Base-by-base conservation (phyloP, 2,797 vertebrate species). In the Gymnodraco acuticeps region DNA sequence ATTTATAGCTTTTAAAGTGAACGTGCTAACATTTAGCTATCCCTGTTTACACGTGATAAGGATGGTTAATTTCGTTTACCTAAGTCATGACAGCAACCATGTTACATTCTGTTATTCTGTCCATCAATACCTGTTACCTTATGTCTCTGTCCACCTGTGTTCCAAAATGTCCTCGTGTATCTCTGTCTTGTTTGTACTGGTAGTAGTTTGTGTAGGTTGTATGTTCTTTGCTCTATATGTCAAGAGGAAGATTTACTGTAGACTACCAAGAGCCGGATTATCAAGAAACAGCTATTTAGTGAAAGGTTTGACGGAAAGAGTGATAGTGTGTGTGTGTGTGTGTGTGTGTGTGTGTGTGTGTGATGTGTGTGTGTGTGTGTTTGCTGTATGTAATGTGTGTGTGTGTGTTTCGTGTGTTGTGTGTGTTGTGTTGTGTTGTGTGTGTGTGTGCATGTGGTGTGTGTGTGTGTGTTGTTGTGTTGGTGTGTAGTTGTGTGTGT, bases 201-300 rank as follows among this genome's bases (percentile, higher is more conserved):
- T 38, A 41, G 65, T 69, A 16, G 20, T 58, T 53, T 66, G 50
- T 52, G 60, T 64, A 65, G 48, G 20, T 58, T 17, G 66, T 50
- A 75, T 72, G 61, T 75, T 58, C 27, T 55, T 73, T 82, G 75
- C 58, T 83, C 68, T 70, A 51, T 80, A 75, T 75, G 27, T 75
- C 70, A 77, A 71, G 80, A 56, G 80, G 62, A 64, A 86, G 85
- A 87, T 89, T 89, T 81, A 38, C 33, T 38, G 33, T 38, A 79
- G 66, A 33, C 76, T 66, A n/a, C n/a, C 70, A 75, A 83, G 88
- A 91, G 81, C 77, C 70, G 73, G 88, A 91, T 92, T 91, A 92
- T 80, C 61, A 73, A 8, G 70, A 78, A 85, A 59, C 69, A 70
- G 74, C 77, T 86, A 66, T 88, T 90, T 88, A 83, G 81, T 84